Percentiles rank a stretch among this genome's conserved stretches.
Evolutionary conservation across 2,888 invertebrate species (phyloP).

Genomic region (Leucania comma): DNA sequence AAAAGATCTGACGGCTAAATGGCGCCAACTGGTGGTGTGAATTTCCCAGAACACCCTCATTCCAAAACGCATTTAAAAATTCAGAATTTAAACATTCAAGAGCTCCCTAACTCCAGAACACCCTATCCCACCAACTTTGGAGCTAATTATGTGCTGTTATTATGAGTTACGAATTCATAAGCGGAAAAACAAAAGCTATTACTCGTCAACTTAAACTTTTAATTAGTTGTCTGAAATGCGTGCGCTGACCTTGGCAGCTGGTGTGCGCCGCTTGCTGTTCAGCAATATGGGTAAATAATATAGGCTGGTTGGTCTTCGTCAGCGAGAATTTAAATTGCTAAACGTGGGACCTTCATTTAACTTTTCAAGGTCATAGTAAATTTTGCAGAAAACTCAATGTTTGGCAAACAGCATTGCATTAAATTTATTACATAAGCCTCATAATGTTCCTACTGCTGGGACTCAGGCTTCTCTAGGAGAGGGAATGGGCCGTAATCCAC

Average conservation of each 20-base stretch:
- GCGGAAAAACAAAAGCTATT: constrained; percentile 78
- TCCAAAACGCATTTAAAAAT: constrained; percentile 40
- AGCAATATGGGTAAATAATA: constrained; percentile 30
- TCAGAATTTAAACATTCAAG: constrained; percentile 50
- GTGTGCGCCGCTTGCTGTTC: constrained; percentile 30
- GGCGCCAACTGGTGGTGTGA: no score
- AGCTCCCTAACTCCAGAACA: constrained; percentile 47
- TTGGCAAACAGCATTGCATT: no score
- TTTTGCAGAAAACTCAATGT: no score
- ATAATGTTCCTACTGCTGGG: no score
- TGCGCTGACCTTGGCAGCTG: constrained; percentile 56
- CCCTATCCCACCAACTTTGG: constrained; percentile 42
- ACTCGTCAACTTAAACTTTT: constrained; percentile 74
- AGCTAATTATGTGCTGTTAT: constrained; percentile 69
- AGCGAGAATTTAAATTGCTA: not conserved
- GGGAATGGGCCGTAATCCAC: no score
- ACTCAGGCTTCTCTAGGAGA: no score
- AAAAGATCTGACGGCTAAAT: no score
- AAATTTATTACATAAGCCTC: no score
- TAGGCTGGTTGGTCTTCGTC: constrained; percentile 15
- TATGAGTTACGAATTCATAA: constrained; percentile 76
- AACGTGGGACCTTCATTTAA: not conserved
- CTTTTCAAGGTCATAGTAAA: not conserved
- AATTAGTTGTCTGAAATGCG: constrained; percentile 73
- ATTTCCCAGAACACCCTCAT: not conserved